A percentile compares a stretch with the other conserved stretches of the same genome.
These are phyloP conservation scores for Actenoides hombroni DNA, from an alignment of 2,113 vertebrate species.

Conservation along the genomic window DNA sequence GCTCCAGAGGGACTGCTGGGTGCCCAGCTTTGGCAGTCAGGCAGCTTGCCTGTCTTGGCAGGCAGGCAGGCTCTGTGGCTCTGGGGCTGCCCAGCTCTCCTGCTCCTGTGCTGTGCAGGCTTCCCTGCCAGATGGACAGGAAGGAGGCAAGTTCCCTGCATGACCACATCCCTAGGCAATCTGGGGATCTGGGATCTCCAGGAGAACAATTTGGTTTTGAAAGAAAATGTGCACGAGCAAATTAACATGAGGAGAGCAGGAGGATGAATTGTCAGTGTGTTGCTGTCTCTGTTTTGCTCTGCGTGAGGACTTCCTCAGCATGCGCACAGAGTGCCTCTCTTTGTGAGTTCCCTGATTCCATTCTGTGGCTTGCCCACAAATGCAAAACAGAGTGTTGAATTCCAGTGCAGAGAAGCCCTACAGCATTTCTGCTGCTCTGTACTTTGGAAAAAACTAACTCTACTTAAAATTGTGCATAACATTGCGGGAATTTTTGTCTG, in stretches of 20 bases:
- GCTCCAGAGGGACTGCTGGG: background rate
- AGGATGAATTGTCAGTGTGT: background rate
- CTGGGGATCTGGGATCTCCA: background rate
- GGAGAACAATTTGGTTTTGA: background rate
- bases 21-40: background rate
- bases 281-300: background rate
- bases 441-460: background rate
- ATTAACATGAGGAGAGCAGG: background rate
- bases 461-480: background rate
- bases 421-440: background rate
- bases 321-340: background rate
- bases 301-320: fast-evolving
- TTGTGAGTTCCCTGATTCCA: background rate
- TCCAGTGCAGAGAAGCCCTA: background rate
- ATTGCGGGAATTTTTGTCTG: background rate
- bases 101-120: background rate
- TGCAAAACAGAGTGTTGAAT: background rate
- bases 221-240: background rate
- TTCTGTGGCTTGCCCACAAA: background rate
- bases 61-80: background rate
- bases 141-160: background rate
- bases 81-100: background rate
- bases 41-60: background rate
- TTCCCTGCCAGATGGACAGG: background rate
- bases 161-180: background rate